Base-by-base conservation (phyloP, 2,888 invertebrate species). In the Harmothoe impar region DNA sequence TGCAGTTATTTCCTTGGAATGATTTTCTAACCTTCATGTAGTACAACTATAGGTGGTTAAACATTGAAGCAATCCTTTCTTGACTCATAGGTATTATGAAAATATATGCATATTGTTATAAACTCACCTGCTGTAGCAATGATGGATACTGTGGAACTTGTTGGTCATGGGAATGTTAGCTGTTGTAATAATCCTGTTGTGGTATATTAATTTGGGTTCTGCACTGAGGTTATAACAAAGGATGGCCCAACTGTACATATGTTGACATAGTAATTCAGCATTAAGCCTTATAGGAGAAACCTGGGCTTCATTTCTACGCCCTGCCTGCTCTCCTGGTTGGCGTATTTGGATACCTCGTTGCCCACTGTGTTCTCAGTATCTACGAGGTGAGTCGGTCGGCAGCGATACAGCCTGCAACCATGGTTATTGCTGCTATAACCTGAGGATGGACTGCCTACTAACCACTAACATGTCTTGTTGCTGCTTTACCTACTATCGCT, bases 281-380 rank as follows among this genome's bases (percentile, higher is more conserved):
- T 90, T 51, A 56, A 90, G 52, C 43, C 10, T 90, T 90, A 23
- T 77, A 90, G 90, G 77, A 52, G 25, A 90, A 88, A 35, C 92
- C 92, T 54, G 94, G 94, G 84, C 93, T 95, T 25, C 94, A 95
- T 91, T 94, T 93, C 93, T 95, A 94, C 91, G 94, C 94, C 89
- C 92, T 97, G 23, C 99, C 99, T 0, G 98, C 98, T 0, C 97
- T 98, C 89, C 96, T 98, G 51, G 97, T 98, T 33, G 97, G 96
- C 89, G 93, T 98, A 85, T 98, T 98, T 95, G 97, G 98, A 0
- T 99, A 98, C 96, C 98, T 98, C 94, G 98, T 99, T 92, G 98
- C 98, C 15, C 98, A 99, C 95, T 98, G 98, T 95, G 97, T 99
- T 91, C 97, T 99, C 90, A 98, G 98, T 12, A 97, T 99, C 0